Conservation (phyloP, 2,113 vertebrate species). For the Thomomys bottae region DNA sequence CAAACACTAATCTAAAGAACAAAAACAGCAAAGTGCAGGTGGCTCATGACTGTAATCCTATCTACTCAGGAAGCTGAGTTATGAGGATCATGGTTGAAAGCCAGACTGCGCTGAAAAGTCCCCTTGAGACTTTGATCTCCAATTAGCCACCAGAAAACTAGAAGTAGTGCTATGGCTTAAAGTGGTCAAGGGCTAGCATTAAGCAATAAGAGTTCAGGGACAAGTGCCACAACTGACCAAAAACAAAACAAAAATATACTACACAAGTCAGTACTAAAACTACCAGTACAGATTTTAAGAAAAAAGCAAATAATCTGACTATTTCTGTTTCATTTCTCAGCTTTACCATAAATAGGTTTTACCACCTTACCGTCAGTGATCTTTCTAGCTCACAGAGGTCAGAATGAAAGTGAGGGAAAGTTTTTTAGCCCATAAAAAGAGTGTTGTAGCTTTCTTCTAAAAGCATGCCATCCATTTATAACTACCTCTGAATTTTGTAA, state of each 20-base stretch:
- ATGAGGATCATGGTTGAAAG: no score
- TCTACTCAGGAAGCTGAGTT: no score
- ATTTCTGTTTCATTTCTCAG: slow-evolving; percentile 24
- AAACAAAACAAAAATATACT: background rate
- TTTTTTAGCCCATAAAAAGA: background rate
- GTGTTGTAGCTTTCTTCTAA: background rate
- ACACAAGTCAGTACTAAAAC: background rate
- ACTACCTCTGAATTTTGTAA: background rate
- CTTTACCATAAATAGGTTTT: background rate
- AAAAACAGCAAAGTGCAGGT: no score
- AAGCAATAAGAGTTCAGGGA: no score
- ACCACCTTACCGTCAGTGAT: background rate
- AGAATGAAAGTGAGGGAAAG: background rate
- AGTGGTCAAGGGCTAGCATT: no score
- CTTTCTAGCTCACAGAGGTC: background rate
- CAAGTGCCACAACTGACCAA: no score
- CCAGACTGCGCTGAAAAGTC: no score
- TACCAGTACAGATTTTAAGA: background rate
- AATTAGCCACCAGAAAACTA: no score
- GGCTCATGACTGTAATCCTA: no score
- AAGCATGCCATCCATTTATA: background rate
- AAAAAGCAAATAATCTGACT: background rate
- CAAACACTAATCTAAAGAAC: background rate
- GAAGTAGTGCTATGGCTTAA: no score
- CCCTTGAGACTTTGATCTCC: no score